Conservation (phyloP, 53 echinoderm and acorn worm genomes). For the Echinometra lucunter region DNA sequence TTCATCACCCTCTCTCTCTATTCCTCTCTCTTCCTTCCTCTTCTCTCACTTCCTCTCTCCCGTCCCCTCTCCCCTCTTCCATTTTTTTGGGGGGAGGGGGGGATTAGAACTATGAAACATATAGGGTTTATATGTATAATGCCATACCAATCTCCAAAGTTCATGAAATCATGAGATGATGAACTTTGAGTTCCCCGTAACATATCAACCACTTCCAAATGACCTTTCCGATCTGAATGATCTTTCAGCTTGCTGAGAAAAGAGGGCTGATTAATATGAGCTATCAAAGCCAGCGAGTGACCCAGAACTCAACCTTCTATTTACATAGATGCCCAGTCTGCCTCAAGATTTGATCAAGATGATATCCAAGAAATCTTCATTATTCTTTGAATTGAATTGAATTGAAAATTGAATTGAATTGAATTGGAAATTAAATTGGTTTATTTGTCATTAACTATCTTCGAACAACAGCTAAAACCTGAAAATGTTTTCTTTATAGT, state of each 20-base stretch:
- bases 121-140: neutral
- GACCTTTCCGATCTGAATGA: neutral
- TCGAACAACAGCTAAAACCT: too few relatives aligned
- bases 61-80: neutral
- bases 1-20: neutral
- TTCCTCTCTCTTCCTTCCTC: neutral
- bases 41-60: neutral
- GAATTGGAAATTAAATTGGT: too few relatives aligned
- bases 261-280: neutral
- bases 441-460: too few relatives aligned
- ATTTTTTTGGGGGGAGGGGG: too few relatives aligned
- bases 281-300: neutral
- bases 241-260: neutral
- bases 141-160: neutral
- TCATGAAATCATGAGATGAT: neutral
- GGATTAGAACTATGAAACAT: too few relatives aligned
- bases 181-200: neutral
- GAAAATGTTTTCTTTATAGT: too few relatives aligned
- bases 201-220: neutral
- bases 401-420: too few relatives aligned
- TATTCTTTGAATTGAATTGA: too few relatives aligned
- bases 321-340: neutral
- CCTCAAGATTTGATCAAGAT: neutral
- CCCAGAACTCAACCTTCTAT: neutral
- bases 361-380: neutral